These are phyloP conservation scores for Podiceps cristatus DNA, from an alignment of 2,113 vertebrate species.

Conservation along the genomic window DNA sequence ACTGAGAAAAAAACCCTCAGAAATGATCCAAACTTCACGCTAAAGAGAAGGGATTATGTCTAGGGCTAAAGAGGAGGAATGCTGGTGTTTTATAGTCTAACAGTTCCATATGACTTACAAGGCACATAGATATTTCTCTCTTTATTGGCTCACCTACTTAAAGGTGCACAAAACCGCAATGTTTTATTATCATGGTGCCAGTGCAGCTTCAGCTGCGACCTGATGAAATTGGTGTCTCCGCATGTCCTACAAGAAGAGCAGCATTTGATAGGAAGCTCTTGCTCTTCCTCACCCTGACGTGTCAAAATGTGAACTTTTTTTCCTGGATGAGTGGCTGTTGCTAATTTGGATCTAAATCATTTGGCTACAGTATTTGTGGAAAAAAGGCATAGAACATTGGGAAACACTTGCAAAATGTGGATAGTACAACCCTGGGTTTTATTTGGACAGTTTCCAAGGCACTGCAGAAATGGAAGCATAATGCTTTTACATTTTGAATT, in stretches of 20 bases:
- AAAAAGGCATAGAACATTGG: not conserved
- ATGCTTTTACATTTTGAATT: not conserved
- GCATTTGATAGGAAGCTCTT: not conserved
- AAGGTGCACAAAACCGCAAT: not conserved
- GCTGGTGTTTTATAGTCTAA: not conserved
- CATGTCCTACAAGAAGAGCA: not conserved
- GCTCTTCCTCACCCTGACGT: not conserved
- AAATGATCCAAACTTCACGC: not conserved
- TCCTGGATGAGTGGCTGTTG: not conserved
- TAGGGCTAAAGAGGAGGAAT: not conserved
- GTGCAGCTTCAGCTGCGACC: not conserved
- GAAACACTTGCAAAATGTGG: constrained; percentile 23
- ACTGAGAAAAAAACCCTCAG: not conserved
- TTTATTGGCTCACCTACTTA: constrained; percentile 25
- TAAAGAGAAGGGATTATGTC: not conserved
- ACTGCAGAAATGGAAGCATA: not conserved
- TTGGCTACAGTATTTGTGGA: not conserved
- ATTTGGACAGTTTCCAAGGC: constrained; percentile 39
- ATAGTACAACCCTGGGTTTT: constrained; percentile 12
- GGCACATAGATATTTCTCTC: not conserved
- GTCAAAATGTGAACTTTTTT: not conserved
- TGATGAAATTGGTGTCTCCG: not conserved
- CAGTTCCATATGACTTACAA: constrained; percentile 8
- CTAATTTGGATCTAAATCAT: constrained; percentile 12
- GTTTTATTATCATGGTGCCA: not conserved